Conservation (phyloP, 2,888 invertebrate genomes). For the Amphipyra berbera region DNA sequence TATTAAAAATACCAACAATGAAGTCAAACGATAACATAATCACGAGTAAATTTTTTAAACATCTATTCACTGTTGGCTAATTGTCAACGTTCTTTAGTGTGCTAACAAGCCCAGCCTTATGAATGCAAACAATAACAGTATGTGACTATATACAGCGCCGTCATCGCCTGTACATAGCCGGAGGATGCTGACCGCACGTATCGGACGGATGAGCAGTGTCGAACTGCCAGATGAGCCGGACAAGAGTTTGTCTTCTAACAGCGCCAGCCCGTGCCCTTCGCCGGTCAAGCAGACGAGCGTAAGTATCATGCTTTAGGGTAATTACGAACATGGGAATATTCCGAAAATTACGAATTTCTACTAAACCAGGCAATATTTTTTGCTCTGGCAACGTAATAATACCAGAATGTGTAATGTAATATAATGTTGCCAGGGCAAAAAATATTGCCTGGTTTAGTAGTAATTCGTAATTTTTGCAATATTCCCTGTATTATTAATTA, state of each 20-base stretch:
- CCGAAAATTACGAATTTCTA: too few species aligned
- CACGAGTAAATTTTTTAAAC: background rate
- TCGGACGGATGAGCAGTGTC: slow-evolving; percentile 97
- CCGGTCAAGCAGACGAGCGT: slow-evolving; percentile 91
- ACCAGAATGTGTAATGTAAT: too few species aligned
- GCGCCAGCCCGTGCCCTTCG: slow-evolving; percentile 98
- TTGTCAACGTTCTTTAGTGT: slow-evolving; percentile 24
- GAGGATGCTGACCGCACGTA: slow-evolving; percentile 94
- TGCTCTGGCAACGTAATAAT: too few species aligned
- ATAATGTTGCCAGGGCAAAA: too few species aligned
- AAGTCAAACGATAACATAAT: background rate
- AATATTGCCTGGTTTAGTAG: too few species aligned
- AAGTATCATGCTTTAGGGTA: too few species aligned
- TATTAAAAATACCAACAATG: background rate
- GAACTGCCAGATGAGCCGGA: slow-evolving; percentile 97
- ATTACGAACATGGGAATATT: too few species aligned
- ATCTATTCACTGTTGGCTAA: slow-evolving; percentile 20
- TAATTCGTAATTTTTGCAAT: too few species aligned
- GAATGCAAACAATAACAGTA: slow-evolving; percentile 18
- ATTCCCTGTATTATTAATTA: too few species aligned
- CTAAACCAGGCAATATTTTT: too few species aligned
- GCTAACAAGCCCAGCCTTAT: slow-evolving; percentile 6
- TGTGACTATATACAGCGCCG: slow-evolving; percentile 91
- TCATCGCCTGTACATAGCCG: slow-evolving; percentile 97
- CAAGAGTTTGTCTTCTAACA: slow-evolving; percentile 97